Evolutionary conservation across 64 coral and sea anemone species (phyloP), one percentile per base, ranked within the genome.

Genomic region (Anthopleura sola): DNA sequence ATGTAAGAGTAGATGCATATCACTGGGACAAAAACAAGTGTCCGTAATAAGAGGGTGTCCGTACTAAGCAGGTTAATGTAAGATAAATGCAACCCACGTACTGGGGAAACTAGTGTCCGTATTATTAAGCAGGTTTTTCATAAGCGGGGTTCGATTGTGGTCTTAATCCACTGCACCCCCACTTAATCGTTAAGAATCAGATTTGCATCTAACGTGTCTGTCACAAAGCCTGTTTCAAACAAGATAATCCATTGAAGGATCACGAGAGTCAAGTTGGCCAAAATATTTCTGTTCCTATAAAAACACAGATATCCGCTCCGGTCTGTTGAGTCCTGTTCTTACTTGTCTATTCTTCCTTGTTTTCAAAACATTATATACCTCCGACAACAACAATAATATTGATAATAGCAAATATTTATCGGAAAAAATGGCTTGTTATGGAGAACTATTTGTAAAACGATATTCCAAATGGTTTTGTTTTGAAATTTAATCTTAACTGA

Each of bases 401-500:
- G 4, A n/a, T 62, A 62, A 62, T 62, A 62, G 58, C 21, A n/a
- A n/a, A n/a, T 60, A 24, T 2, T 23, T 62, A 62, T 69, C 28
- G 29, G 11, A 13, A 31, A 34, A 16, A 32, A 44, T 8, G 50
- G 13, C 50, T 53, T 53, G 50, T 53, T 53, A 12, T 53, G 50
- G 6, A 2, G 14, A 53, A 53, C 12, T 13, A 53, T 53, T 71
- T 71, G 66, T 71, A 71, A 71, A 13, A 32, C 34, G 66, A 71
- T 71, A 32, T 71, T 31, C 1, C 11, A 71, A 71, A 71, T 32
- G 21, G n/a, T 62, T 26, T 71, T 71, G 66, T 71, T 71, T 71
- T 71, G 66, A 33, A 71, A 71, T 28, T 71, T 11, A 71, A 71
- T 71, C 66, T 15, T 16, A 71, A 71, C n/a, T 71, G 62, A 68